phyloP scores from a whole-genome alignment of 1,140 invertebrate species.

The Trichonephila clavipes region DNA sequence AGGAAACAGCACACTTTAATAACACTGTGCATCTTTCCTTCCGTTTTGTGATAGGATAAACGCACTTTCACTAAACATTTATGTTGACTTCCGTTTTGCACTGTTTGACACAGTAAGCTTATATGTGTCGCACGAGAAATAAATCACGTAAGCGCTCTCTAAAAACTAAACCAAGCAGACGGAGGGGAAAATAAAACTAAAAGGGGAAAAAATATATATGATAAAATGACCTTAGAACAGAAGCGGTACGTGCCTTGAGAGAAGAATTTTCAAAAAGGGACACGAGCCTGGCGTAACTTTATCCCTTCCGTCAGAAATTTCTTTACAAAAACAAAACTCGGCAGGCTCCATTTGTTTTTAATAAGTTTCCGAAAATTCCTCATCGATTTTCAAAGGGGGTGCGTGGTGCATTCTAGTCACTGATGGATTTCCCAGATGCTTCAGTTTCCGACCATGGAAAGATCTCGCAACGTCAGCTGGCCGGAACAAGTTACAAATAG shows the following conservation, averaged over 20 bases:
- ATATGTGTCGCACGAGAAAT: neutral
- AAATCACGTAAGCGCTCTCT: too few species aligned
- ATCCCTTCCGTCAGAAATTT: neutral
- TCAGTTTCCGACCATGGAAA: slow-evolving; percentile 41
- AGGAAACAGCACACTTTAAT: too few species aligned
- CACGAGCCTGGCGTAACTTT: neutral
- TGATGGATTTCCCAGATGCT: slow-evolving; percentile 58
- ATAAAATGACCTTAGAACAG: slow-evolving; percentile 14
- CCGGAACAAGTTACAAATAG: slow-evolving; percentile 43
- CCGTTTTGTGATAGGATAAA: too few species aligned
- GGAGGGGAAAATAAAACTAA: neutral
- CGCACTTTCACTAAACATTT: neutral
- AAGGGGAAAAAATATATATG: neutral
- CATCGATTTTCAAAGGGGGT: slow-evolving; percentile 16
- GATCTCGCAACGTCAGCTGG: slow-evolving; percentile 54
- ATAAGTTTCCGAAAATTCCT: slow-evolving; percentile 26
- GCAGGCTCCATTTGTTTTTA: slow-evolving; percentile 42
- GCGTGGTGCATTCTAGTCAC: neutral
- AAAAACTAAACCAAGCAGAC: slow-evolving; percentile 4
- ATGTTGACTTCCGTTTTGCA: neutral
- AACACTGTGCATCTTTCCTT: too few species aligned
- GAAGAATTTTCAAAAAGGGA: neutral
- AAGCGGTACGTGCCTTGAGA: slow-evolving; percentile 16
- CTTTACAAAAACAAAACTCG: neutral
- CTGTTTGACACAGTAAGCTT: neutral